Evolutionary conservation across 2,888 invertebrate genomes (phyloP).

Genomic region (Chydorus sphaericus): DNA sequence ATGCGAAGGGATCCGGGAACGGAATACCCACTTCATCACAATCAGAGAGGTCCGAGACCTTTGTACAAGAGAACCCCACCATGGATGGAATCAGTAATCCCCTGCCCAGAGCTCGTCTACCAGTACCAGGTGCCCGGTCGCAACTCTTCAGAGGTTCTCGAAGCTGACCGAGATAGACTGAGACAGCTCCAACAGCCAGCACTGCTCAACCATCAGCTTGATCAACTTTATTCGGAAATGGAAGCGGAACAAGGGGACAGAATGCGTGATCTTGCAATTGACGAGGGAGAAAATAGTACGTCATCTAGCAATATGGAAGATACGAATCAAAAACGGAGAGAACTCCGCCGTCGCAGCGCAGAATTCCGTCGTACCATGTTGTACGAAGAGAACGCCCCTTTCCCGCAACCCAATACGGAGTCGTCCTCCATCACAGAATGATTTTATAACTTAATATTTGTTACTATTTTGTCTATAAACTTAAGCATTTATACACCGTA

Average conservation of each 20-base stretch:
- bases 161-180: constrained; percentile 42
- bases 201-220: constrained; percentile 55
- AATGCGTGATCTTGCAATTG: constrained; percentile 13
- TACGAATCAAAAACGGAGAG: not conserved
- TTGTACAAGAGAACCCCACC: constrained; percentile 32
- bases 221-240: constrained; percentile 50
- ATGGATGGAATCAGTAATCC: constrained; percentile 48
- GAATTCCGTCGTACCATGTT: constrained; percentile 33
- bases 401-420: constrained; percentile 36
- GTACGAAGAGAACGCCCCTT: constrained; percentile 53
- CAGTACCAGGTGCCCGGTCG: constrained; percentile 41
- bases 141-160: constrained; percentile 43
- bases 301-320: constrained; percentile 7
- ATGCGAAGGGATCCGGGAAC: not conserved
- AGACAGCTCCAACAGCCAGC: constrained; percentile 43
- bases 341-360: not conserved
- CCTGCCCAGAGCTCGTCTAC: constrained; percentile 52
- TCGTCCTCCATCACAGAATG: not conserved
- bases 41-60: constrained; percentile 3
- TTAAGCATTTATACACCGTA: too few relatives aligned
- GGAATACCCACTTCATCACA: too few relatives aligned
- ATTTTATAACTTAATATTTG: too few relatives aligned
- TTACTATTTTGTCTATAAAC: too few relatives aligned
- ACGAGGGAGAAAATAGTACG: constrained; percentile 11
- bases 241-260: constrained; percentile 41